Base-by-base conservation (phyloP, 2,113 vertebrate species). In the Oryzias curvinotus region DNA sequence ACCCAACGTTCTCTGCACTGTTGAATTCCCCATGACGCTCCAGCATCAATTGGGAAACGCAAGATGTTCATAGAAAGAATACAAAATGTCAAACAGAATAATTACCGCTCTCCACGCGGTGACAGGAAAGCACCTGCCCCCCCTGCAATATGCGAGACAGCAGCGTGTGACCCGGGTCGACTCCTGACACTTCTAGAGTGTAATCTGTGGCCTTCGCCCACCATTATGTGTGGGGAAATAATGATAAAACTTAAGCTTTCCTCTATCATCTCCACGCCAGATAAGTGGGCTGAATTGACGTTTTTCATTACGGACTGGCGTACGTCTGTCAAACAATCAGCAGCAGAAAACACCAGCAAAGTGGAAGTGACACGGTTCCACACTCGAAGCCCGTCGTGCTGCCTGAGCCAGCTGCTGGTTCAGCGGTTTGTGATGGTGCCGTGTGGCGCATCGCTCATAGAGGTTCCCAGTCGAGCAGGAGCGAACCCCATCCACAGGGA, bases 81-180 rank as follows among this genome's bases (percentile, higher is more conserved):
- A 48, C 55, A 65, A 68, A n/a, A 81, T 78, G 77, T 86, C 77
- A 77, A 70, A 88, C 62, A 43, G 62, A 59, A 68, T 78, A n/a
- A 82, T 81, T 77, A 84, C 64, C 53, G 51, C n/a, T 73, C 65
- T 18, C 67, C 56, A 43, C 4, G 81, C n/a, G n/a, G n/a, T n/a
- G n/a, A n/a, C n/a, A n/a, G n/a, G n/a, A n/a, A n/a, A n/a, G n/a
- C n/a, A n/a, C n/a, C n/a, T n/a, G n/a, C n/a, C n/a, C n/a, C n/a
- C n/a, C n/a, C 51, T 18, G 68, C 73, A 83, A 68, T 80, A 75
- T 83, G 76, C 58, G 57, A 71, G 73, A 78, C 81, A 68, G 76
- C 80, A 73, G 80, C 78, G 72, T 62, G 16, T 48, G 56, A 77
- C 76, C 68, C 17, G 46, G 50, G 72, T 77, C 70, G 23, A 83